Base-by-base conservation (phyloP, 2,888 invertebrate species). In the Agapostemon virescens region DNA sequence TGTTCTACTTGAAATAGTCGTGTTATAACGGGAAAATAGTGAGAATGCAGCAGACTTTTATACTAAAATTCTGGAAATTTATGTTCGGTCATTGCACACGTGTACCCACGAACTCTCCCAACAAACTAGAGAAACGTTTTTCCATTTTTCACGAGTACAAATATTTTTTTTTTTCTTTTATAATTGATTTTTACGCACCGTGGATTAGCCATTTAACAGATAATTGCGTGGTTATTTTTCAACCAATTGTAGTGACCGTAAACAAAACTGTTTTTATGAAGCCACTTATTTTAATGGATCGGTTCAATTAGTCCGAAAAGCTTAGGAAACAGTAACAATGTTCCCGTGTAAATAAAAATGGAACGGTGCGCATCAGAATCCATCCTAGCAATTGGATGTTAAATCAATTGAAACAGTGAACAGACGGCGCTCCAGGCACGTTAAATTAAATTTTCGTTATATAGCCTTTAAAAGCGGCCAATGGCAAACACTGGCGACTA, bases 371-470 rank as follows among this genome's bases (percentile, higher is more conserved):
- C n/a, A 49, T 49, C 45, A 49, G 45, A 9, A n/a, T 49, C n/a
- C 45, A 49, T 49, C n/a, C 9, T 49, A 49, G 9, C 45, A n/a
- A 49, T 45, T n/a, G n/a, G n/a, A 49, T 20, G 45, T 49, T n/a
- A n/a, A 49, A n/a, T 49, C n/a, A 49, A 49, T 49, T 49, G 45
- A 49, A 49, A 49, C n/a, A 7, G n/a, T n/a, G 45, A 49, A 49
- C n/a, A n/a, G 3, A 9, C 9, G 45, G 45, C 45, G n/a, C 45
- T n/a, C 9, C n/a, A n/a, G n/a, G n/a, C 45, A 49, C 45, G 45
- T 49, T 49, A 49, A 49, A 49, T 49, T 49, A 49, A n/a, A 49
- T 49, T 49, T 49, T 49, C 45, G 45, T 49, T 49, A 49, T 9
- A n/a, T 49, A 49, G n/a, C 49, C 11, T n/a, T 55, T 55, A 15